phyloP scores from a whole-genome alignment of 1,140 invertebrate species.

The Lepidurus arcticus region DNA sequence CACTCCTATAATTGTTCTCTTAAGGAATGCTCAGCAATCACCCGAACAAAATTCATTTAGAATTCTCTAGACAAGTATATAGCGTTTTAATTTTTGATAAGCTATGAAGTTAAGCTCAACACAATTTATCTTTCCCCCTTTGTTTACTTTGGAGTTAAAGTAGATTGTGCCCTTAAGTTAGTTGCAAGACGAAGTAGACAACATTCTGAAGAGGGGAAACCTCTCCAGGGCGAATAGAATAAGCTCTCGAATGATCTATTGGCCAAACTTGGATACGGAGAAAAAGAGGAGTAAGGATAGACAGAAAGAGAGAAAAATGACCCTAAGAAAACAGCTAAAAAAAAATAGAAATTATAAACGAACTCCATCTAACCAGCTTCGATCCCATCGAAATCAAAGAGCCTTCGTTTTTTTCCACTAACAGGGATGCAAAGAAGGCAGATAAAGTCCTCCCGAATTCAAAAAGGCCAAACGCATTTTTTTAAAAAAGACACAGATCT shows the following conservation, averaged over 20 bases:
- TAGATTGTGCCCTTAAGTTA: neutral
- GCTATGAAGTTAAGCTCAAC: neutral
- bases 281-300: neutral
- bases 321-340: neutral
- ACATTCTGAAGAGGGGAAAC: neutral
- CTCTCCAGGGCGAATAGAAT: neutral
- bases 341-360: neutral
- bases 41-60: too few relatives aligned
- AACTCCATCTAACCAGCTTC: neutral
- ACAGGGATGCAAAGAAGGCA: neutral
- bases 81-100: neutral
- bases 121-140: neutral
- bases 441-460: neutral
- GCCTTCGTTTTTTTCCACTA: too few relatives aligned
- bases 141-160: neutral
- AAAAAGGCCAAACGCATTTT: neutral
- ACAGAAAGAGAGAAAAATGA: neutral
- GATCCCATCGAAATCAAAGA: neutral
- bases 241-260: conserved; percentile 15
- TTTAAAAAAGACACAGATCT: neutral
- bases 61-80: neutral
- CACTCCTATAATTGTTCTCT: too few relatives aligned
- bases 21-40: too few relatives aligned
- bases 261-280: neutral
- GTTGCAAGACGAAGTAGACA: neutral